Evolutionary conservation across 2,113 vertebrate species (phyloP).

Genomic region (Oncorhynchus nerka): DNA sequence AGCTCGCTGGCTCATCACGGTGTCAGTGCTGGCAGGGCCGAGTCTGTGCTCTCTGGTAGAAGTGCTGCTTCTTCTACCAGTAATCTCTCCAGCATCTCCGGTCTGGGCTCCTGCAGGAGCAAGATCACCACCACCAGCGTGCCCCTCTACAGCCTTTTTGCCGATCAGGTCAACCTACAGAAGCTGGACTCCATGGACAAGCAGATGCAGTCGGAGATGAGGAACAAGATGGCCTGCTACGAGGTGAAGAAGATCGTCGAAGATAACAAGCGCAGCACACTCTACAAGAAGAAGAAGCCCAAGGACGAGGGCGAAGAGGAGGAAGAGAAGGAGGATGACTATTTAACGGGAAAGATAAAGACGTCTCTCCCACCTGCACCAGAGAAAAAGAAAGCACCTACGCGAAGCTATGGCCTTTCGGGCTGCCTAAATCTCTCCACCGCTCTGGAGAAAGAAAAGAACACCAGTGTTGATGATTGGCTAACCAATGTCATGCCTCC

Average conservation of each 20-base stretch:
- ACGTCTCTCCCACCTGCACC: not conserved
- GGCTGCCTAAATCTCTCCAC: conserved; percentile 69
- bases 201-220: conserved; percentile 85
- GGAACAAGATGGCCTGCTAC: conserved; percentile 85
- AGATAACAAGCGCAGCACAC: conserved; percentile 89
- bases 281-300: conserved; percentile 91
- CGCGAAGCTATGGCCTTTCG: conserved; percentile 56
- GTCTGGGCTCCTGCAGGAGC: conserved; percentile 50
- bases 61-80: conserved; percentile 5
- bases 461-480: conserved; percentile 81
- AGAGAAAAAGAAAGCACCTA: conserved; percentile 39
- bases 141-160: conserved; percentile 89
- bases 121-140: conserved; percentile 85
- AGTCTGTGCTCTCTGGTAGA: conserved; percentile 73
- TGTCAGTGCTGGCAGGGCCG: conserved; percentile 38
- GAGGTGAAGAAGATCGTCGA: conserved; percentile 87
- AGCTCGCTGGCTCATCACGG: conserved; percentile 55
- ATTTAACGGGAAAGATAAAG: conserved; percentile 55
- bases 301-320: conserved; percentile 74
- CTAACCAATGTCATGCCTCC: conserved; percentile 80
- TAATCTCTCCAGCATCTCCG: conserved; percentile 39
- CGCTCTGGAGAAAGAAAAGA: conserved; percentile 52
- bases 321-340: conserved; percentile 58
- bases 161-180: conserved; percentile 85
- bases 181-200: conserved; percentile 85